phyloP scores from a whole-genome alignment of 1,140 invertebrate species.

The Brachionus sp. region DNA sequence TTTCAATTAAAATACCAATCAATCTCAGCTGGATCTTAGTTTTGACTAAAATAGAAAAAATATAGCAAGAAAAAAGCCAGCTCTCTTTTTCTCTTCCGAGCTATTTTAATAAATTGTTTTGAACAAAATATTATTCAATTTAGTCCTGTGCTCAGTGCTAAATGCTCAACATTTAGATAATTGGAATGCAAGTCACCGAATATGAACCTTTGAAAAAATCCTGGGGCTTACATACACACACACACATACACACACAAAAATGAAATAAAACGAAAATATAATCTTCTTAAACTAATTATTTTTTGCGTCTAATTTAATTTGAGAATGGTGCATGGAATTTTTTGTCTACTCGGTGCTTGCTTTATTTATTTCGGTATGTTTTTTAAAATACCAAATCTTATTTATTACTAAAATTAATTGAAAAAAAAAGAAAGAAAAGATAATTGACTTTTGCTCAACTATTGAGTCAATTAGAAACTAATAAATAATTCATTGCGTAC shows the following conservation, averaged over 20 bases:
- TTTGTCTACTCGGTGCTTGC: neutral
- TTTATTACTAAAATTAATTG: no score
- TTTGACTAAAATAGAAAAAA: neutral
- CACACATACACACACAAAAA: neutral
- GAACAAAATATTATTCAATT: conserved; percentile 2
- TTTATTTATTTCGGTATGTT: no score
- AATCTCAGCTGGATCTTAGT: conserved; percentile 35
- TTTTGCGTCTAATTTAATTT: neutral
- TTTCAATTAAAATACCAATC: conserved; percentile 43
- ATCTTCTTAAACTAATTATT: neutral
- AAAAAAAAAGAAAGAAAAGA: no score
- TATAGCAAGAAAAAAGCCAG: neutral
- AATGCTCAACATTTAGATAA: neutral
- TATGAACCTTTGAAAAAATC: neutral
- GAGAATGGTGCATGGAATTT: neutral
- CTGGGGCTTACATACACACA: neutral
- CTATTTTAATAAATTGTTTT: conserved; percentile 39
- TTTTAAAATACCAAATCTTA: no score
- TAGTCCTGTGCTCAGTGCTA: neutral
- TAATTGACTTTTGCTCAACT: no score
- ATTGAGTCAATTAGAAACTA: no score
- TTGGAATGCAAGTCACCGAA: neutral
- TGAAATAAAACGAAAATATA: neutral
- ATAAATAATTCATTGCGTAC: no score
- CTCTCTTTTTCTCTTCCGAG: neutral